Evolutionary conservation across 2,888 invertebrate genomes (phyloP).

Genomic region (Ornithoptera priamus): DNA sequence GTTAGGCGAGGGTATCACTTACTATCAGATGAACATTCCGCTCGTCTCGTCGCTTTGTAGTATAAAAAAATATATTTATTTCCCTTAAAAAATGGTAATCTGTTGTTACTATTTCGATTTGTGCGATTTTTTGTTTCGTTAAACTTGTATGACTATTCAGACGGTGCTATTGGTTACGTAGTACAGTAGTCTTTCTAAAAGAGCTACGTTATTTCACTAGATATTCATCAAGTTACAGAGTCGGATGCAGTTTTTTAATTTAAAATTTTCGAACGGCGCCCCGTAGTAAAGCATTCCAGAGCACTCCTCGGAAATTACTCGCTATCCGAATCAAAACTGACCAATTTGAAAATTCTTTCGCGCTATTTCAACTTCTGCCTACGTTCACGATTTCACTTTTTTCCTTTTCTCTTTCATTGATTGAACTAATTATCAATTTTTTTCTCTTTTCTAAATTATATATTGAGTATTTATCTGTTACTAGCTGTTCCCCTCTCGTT

Average conservation of each 20-base stretch:
- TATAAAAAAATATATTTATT: no score
- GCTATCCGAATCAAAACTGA: conserved; percentile 56
- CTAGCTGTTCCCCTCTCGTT: no score
- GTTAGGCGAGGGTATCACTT: no score
- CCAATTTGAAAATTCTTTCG: conserved; percentile 58
- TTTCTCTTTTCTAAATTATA: background rate
- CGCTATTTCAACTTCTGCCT: conserved; percentile 6
- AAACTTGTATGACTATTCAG: background rate
- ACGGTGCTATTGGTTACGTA: background rate
- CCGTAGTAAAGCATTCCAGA: conserved; percentile 34
- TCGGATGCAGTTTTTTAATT: conserved; percentile 33
- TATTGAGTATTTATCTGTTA: no score
- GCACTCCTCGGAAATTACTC: conserved; percentile 50
- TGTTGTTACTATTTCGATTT: background rate
- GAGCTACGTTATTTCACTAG: conserved; percentile 13
- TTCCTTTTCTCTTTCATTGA: background rate
- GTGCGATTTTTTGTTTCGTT: background rate
- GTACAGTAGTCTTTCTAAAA: conserved; percentile 4
- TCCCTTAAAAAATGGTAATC: background rate
- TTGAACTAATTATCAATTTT: background rate
- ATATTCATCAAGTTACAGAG: conserved; percentile 19
- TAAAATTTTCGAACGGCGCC: conserved; percentile 39
- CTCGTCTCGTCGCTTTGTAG: no score
- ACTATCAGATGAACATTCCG: no score
- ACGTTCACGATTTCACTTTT: background rate